Base-by-base conservation (phyloP, 2,888 invertebrate genomes). In the Cheiracanthium punctorium region DNA sequence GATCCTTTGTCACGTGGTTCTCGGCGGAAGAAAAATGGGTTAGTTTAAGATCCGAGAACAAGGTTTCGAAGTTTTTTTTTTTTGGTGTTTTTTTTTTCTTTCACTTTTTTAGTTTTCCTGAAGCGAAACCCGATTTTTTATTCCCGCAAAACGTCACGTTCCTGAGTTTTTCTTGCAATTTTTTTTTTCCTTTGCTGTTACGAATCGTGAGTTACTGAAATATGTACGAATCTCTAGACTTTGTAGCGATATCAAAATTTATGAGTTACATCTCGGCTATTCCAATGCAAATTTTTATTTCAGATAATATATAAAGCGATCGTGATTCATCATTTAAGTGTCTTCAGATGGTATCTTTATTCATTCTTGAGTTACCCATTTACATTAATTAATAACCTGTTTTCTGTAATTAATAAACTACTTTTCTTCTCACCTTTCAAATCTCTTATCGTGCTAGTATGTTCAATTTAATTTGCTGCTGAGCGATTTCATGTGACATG, bases 1-100 rank as follows among this genome's bases (percentile, higher is more conserved):
- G 24, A 24, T 80, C 32, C 43, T 73, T 73, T 80, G 72, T 80
- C 48, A 72, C 33, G 41, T 48, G 67, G 43, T 41, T 80, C 33
- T 14, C 20, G 17, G 48, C 14, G 67, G 43, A 67, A 48, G 80
- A 80, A 73, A 67, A 73, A 80, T 80, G 80, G 41, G 17, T 41
- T 30, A 30, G 20, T 73, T 73, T 72, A 72, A 77, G 77, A 70
- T 70, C 77, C 14, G 32, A 64, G 48, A 48, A 73, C 58, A 58
- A 58, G 58, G 58, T 58, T 58, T 58, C 43, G 2, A 48, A 48
- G 43, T 12, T 12, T 12, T 58, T 58, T 58, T 58, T 58, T 58
- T 7, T 58, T 17, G 2, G 14, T 12, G 43, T 12, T 12, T 12
- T 58, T 58, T 58, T 58, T 58, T 58, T 7, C 12, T 5, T 7